A percentile compares a stretch with the other conserved stretches of the same genome.
Conservation (phyloP, 1,140 invertebrate species). For the Sminthurinus signatus region DNA sequence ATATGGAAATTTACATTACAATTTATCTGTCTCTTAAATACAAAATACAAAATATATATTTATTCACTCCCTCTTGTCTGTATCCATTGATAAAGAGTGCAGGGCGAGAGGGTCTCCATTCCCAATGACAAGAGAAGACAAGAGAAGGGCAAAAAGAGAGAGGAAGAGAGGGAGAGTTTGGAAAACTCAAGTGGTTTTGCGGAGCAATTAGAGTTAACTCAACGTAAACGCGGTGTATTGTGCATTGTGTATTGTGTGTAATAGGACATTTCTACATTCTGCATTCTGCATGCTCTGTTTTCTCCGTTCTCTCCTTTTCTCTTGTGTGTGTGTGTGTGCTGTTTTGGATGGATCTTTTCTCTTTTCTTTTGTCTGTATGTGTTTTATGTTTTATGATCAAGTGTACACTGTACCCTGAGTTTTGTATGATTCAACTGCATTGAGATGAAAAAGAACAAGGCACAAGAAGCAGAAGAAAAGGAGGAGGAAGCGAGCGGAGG, state of each 20-base stretch:
- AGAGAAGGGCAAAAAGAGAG: no score
- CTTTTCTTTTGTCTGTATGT: neutral
- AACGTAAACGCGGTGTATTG: slow-evolving; percentile 5
- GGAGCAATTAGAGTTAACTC: slow-evolving; percentile 12
- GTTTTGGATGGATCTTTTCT: neutral
- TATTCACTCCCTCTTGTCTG: no score
- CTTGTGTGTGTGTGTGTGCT: neutral
- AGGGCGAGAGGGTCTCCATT: neutral
- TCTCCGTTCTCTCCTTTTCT: no score
- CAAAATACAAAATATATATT: no score
- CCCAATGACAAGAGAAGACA: slow-evolving; percentile 2
- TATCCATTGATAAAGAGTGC: no score
- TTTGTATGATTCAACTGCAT: no score
- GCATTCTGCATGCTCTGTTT: no score
- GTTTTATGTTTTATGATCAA: slow-evolving; percentile 3
- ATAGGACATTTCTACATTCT: neutral
- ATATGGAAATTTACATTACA: no score
- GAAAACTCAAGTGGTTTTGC: slow-evolving; percentile 19
- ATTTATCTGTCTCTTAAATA: no score
- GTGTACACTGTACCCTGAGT: neutral
- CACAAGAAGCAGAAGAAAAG: no score
- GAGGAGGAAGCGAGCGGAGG: neutral
- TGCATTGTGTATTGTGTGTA: no score
- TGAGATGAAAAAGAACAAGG: no score
- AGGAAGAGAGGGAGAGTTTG: neutral